Evolutionary conservation across 2,888 invertebrate species (phyloP).

Genomic region (Acrobasis suavella): DNA sequence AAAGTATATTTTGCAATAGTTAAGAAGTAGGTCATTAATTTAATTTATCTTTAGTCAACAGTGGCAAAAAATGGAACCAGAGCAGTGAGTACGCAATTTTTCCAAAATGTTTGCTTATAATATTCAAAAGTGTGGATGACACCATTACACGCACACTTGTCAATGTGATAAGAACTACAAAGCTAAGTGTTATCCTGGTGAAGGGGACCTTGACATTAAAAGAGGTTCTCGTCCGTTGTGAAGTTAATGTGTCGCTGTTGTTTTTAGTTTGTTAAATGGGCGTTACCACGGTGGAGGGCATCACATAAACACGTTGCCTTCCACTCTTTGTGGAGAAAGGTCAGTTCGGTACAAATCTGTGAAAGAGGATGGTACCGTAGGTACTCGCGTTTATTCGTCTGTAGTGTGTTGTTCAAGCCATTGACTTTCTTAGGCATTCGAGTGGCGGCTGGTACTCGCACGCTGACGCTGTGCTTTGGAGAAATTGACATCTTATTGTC

Average conservation of each 20-base stretch:
- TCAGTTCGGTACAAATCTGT: constrained; percentile 58
- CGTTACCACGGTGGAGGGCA: constrained; percentile 78
- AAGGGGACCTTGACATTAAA: constrained; percentile 12
- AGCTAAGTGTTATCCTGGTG: constrained; percentile 1
- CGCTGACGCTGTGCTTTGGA: constrained; percentile 49
- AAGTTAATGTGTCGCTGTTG: constrained; percentile 49
- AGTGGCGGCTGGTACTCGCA: constrained; percentile 53
- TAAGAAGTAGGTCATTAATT: constrained; percentile 37
- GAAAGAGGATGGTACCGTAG: constrained; percentile 36
- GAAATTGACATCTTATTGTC: neutral
- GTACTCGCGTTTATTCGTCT: constrained; percentile 35
- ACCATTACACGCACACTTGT: constrained; percentile 35
- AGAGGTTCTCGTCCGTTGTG: constrained; percentile 26
- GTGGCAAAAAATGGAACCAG: constrained; percentile 68
- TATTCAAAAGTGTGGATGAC: constrained; percentile 32
- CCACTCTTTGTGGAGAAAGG: constrained; percentile 72
- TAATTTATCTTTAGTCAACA: constrained; percentile 70
- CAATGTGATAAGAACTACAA: constrained; percentile 14
- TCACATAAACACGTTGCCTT: constrained; percentile 76
- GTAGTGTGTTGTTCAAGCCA: constrained; percentile 34
- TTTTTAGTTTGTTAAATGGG: constrained; percentile 81
- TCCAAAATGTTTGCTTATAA: constrained; percentile 40
- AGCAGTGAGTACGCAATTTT: constrained; percentile 67
- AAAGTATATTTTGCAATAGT: neutral
- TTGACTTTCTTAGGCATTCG: constrained; percentile 36